phyloP scores from a whole-genome alignment of 2,113 vertebrate species.

The Vicugna pacos region DNA sequence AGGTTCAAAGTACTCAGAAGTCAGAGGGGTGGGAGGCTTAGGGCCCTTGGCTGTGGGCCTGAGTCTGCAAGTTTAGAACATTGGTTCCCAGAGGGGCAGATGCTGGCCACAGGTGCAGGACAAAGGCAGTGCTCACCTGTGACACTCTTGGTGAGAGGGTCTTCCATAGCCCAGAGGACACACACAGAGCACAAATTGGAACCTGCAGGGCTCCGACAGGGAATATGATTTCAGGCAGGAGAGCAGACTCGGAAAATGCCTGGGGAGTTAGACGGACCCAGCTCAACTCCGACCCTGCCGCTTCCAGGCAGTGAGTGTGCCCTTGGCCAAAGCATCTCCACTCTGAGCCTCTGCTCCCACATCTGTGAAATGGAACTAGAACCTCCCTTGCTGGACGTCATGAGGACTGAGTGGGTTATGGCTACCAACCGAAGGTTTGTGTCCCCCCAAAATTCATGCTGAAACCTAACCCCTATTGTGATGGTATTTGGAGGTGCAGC shows the following conservation, averaged over 20 bases:
- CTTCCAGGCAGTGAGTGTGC: not conserved
- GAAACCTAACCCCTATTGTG: not conserved
- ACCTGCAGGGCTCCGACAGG: not conserved
- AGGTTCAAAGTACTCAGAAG: constrained; percentile 51
- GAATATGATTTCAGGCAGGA: not conserved
- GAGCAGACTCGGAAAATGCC: not conserved
- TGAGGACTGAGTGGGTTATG: not conserved
- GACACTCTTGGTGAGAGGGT: not conserved
- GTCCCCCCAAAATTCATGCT: too few species aligned
- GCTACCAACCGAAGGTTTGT: not conserved
- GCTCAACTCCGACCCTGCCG: not conserved
- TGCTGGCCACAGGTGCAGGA: not conserved
- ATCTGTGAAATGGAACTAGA: not conserved
- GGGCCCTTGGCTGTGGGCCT: not conserved
- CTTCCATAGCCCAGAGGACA: not conserved
- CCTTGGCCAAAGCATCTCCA: not conserved
- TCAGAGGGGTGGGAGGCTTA: not conserved
- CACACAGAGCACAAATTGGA: too few species aligned
- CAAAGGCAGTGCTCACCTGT: not conserved
- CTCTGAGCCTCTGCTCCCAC: not conserved
- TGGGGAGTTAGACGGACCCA: fast-evolving
- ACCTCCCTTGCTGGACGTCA: not conserved
- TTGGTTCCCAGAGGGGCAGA: not conserved
- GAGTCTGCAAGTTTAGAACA: constrained; percentile 34
- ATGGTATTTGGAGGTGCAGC: not conserved